Percentiles rank a stretch among this genome's conserved stretches.
These are phyloP conservation scores for Eilema griseolum DNA, from an alignment of 2,888 invertebrate genomes.

Conservation along the genomic window DNA sequence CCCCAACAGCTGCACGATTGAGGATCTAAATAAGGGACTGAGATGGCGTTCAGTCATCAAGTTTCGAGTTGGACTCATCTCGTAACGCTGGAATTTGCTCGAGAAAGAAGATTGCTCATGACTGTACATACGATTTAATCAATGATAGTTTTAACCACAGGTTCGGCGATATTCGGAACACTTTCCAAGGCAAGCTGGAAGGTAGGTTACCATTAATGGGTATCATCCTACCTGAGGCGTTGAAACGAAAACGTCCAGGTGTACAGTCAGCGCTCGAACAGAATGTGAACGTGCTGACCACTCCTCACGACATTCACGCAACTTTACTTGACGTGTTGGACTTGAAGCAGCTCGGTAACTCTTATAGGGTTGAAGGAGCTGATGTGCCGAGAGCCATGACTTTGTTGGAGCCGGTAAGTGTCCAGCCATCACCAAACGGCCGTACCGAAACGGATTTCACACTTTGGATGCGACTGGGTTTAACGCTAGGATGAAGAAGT, in stretches of 20 bases:
- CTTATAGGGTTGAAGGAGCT: constrained; percentile 77
- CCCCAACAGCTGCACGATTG: too few species aligned
- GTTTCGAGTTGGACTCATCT: too few species aligned
- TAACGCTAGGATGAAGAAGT: too few species aligned
- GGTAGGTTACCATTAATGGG: constrained; percentile 96
- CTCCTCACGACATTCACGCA: constrained; percentile 95
- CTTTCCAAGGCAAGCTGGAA: constrained; percentile 96
- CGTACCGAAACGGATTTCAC: too few species aligned
- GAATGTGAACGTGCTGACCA: constrained; percentile 91
- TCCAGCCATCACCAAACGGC: too few species aligned
- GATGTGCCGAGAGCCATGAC: constrained; percentile 86
- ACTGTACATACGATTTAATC: too few species aligned
- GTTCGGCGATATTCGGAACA: constrained; percentile 90
- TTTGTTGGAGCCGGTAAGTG: constrained; percentile 79
- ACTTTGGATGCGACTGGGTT: too few species aligned
- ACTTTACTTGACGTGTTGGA: constrained; percentile 89
- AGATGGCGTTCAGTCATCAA: too few species aligned
- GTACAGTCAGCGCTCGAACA: constrained; percentile 87
- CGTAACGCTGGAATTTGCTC: too few species aligned
- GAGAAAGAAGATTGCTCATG: too few species aligned
- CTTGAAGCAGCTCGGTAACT: constrained; percentile 66
- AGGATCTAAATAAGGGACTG: too few species aligned
- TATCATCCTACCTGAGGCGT: constrained; percentile 91
- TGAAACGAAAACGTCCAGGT: constrained; percentile 87
- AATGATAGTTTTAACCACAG: neutral